Percentiles rank a stretch among this genome's conserved stretches.
Evolutionary conservation across 2,888 invertebrate genomes (phyloP).

Genomic region (Drosophila paramelanica): DNA sequence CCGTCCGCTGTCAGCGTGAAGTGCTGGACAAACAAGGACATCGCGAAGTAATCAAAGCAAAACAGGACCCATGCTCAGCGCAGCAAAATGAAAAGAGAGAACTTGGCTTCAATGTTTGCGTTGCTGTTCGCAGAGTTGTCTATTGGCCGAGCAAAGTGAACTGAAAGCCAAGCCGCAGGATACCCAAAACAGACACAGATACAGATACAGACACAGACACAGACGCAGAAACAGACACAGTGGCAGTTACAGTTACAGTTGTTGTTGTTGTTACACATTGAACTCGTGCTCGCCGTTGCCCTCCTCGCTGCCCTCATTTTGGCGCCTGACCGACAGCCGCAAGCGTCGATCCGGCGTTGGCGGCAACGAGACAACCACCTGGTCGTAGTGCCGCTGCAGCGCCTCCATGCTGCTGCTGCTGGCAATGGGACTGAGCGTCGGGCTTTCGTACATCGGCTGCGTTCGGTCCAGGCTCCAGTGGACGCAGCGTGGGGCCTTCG

Average conservation of each 20-base stretch:
- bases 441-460: neutral
- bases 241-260: neutral
- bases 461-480: slow-evolving; percentile 42
- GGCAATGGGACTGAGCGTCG: neutral
- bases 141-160: slow-evolving; percentile 37
- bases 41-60: slow-evolving; percentile 61
- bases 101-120: slow-evolving; percentile 41
- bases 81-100: slow-evolving; percentile 18
- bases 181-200: neutral
- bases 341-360: slow-evolving; percentile 33
- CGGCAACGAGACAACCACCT: slow-evolving; percentile 18
- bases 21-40: slow-evolving; percentile 65
- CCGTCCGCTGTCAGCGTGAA: slow-evolving; percentile 30
- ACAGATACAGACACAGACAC: neutral
- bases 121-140: slow-evolving; percentile 31
- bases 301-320: neutral
- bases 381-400: slow-evolving; percentile 9
- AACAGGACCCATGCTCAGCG: slow-evolving; percentile 15
- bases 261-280: slow-evolving; percentile 35
- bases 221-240: neutral
- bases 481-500: slow-evolving; percentile 26
- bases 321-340: slow-evolving; percentile 6
- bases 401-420: slow-evolving; percentile 7
- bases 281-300: slow-evolving; percentile 31
- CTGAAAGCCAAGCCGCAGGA: neutral